Percentiles rank a stretch among this genome's conserved stretches.
phyloP scores from a whole-genome alignment of 2,113 vertebrate species.

The Hippocampus guttulatus region DNA sequence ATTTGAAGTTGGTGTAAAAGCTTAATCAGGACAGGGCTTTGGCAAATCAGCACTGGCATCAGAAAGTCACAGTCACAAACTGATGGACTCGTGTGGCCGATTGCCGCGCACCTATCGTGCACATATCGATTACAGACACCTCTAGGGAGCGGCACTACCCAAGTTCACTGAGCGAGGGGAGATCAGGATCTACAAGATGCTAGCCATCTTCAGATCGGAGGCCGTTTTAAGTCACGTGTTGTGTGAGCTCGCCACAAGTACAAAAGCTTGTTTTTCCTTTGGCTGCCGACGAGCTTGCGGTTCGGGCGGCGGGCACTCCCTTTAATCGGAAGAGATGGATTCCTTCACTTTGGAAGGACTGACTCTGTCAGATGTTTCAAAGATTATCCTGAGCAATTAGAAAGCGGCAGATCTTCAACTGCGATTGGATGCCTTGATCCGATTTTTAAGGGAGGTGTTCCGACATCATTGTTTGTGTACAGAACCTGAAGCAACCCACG shows the following conservation, averaged over 20 bases:
- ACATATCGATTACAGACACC: too few species aligned
- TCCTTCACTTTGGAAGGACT: constrained; percentile 9
- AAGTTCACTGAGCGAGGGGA: constrained; percentile 55
- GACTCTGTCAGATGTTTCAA: not conserved
- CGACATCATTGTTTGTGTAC: too few species aligned
- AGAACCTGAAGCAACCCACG: too few species aligned
- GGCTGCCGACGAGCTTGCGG: constrained; percentile 8
- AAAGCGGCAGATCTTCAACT: too few species aligned
- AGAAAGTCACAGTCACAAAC: constrained; percentile 52
- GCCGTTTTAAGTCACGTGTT: constrained; percentile 32
- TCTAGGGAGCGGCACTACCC: constrained; percentile 40
- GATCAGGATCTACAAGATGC: constrained; percentile 31
- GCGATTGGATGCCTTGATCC: too few species aligned
- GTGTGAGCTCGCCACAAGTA: not conserved
- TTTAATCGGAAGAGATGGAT: constrained; percentile 16
- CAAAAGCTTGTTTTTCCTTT: constrained; percentile 31
- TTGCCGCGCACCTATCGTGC: constrained; percentile 51
- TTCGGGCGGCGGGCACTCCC: constrained; percentile 6
- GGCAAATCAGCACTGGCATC: not conserved
- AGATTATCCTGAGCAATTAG: not conserved
- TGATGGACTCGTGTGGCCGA: constrained; percentile 51
- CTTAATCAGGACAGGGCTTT: constrained; percentile 39
- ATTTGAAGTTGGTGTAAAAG: constrained; percentile 51
- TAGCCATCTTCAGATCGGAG: constrained; percentile 1
- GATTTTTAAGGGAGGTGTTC: too few species aligned